A percentile compares a stretch with the other conserved stretches of the same genome.
Evolutionary conservation across 23 tunicate genomes (phyloP).

Genomic region (Clavelina lepadiformis): DNA sequence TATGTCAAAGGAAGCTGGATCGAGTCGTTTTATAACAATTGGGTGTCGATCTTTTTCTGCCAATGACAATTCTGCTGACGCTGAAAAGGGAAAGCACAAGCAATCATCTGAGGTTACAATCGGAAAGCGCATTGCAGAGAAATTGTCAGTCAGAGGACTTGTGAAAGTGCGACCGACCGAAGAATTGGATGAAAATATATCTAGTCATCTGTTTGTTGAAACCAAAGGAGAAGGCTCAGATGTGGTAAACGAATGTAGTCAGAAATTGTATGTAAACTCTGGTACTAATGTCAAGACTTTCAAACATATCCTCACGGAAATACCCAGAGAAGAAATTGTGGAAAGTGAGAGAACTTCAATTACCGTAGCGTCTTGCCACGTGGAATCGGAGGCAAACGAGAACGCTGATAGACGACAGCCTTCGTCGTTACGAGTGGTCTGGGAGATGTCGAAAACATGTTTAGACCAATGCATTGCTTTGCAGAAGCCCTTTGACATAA

Average conservation of each 20-base stretch:
- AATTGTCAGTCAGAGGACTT: conserved; percentile 3
- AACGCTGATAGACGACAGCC: not conserved
- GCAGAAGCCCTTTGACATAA: not conserved
- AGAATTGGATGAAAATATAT: not conserved
- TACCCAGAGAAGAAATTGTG: too few relatives aligned
- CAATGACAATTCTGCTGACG: too few relatives aligned
- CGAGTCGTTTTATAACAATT: too few relatives aligned
- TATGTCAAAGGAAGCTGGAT: too few relatives aligned
- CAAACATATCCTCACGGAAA: too few relatives aligned
- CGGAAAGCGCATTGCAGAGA: conserved; percentile 14
- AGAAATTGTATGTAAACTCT: too few relatives aligned
- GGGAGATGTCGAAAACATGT: conserved; percentile 4
- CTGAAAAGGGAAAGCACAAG: too few relatives aligned
- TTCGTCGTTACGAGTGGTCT: not conserved
- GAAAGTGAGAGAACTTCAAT: not conserved
- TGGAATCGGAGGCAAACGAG: not conserved
- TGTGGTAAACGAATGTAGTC: too few relatives aligned
- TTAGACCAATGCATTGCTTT: not conserved
- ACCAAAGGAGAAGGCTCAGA: too few relatives aligned
- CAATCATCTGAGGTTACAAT: too few relatives aligned
- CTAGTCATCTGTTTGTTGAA: conserved; percentile 12
- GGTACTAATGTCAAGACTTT: too few relatives aligned
- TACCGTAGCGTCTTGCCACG: not conserved
- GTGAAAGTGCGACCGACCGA: conserved; percentile 6
- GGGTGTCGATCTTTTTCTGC: too few relatives aligned